Evolutionary conservation across 1,140 invertebrate genomes (phyloP).

Genomic region (Globodera ellingtonae): DNA sequence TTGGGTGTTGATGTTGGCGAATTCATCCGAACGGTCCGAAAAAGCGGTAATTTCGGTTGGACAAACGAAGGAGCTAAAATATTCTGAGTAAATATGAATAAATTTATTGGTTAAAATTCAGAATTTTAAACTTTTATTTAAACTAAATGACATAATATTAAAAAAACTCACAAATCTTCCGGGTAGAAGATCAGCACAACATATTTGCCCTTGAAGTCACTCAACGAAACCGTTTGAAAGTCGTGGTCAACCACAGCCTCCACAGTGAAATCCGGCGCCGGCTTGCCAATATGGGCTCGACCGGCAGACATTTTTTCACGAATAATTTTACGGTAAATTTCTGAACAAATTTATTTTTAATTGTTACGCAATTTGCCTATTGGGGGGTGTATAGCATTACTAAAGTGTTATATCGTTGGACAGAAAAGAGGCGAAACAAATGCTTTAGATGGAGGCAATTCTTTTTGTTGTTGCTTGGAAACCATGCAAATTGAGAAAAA

Average conservation of each 20-base stretch:
- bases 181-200: constrained; percentile 96
- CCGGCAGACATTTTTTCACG: not conserved
- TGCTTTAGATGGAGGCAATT: no score
- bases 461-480: no score
- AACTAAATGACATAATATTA: not conserved
- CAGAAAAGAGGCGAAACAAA: no score
- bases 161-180: constrained; percentile 82
- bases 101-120: no score
- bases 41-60: constrained; percentile 95
- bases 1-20: constrained; percentile 73
- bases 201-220: constrained; percentile 91
- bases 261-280: constrained; percentile 83
- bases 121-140: no score
- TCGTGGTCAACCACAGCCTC: constrained; percentile 87
- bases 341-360: no score
- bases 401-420: no score
- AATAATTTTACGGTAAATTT: no score
- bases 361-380: no score
- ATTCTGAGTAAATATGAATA: not conserved
- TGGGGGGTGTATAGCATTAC: no score
- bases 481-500: no score
- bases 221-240: constrained; percentile 84
- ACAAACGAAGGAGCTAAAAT: constrained; percentile 84
- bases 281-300: constrained; percentile 74
- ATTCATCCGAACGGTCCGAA: constrained; percentile 81